Conservation (phyloP, 2,113 vertebrate species). For the Parus major region DNA sequence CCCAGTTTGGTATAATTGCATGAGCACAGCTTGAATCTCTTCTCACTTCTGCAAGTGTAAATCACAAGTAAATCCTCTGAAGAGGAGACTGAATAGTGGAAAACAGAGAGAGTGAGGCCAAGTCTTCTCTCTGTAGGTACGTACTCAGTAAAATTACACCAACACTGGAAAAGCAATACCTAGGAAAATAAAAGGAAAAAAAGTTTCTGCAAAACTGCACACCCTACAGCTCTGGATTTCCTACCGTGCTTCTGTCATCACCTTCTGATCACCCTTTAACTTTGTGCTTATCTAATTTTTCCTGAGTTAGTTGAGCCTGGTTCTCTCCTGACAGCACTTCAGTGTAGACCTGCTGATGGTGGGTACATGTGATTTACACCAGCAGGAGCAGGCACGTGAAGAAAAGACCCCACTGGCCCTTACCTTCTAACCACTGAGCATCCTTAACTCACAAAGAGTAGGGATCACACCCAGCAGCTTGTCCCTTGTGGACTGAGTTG, state of each 20-base stretch:
- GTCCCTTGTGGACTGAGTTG: background rate
- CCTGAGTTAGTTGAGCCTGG: rapidly evolving
- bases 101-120: background rate
- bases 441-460: background rate
- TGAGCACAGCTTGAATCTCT: slow-evolving; percentile 18
- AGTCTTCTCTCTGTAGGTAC: background rate
- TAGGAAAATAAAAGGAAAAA: background rate
- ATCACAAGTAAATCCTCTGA: slow-evolving; percentile 40
- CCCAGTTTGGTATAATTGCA: background rate
- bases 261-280: background rate
- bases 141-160: background rate
- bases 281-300: slow-evolving; percentile 29
- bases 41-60: slow-evolving; percentile 27
- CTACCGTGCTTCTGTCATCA: background rate
- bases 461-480: background rate
- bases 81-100: background rate
- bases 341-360: background rate
- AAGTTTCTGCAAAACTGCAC: background rate
- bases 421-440: background rate
- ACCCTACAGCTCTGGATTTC: background rate
- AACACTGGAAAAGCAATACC: background rate
- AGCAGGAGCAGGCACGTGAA: background rate
- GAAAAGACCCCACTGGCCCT: background rate
- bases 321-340: background rate
- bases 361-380: background rate